A percentile compares a stretch with the other conserved stretches of the same genome.
Conservation (phyloP, 2,888 invertebrate genomes). For the Psococerastis gibbosa region DNA sequence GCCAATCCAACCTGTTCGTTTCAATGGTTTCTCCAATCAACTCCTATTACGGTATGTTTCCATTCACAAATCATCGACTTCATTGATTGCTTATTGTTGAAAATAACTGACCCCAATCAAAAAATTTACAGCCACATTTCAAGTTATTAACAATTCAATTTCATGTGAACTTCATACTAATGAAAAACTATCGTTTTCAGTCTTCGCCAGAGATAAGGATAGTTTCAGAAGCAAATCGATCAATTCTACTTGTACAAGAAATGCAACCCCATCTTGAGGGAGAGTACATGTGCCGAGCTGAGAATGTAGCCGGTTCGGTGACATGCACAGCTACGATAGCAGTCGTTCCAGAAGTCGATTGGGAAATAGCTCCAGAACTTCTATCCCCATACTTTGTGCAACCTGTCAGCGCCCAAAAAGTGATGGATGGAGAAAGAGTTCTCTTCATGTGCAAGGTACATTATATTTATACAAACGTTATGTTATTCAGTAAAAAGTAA, state of each 20-base stretch:
- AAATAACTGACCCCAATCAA: no score
- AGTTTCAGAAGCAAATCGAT: constrained; percentile 53
- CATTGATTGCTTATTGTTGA: no score
- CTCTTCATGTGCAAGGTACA: constrained; percentile 41
- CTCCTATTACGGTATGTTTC: constrained; percentile 36
- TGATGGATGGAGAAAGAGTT: constrained; percentile 83
- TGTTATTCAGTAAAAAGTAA: no score
- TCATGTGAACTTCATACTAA: no score
- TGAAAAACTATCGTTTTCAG: constrained; percentile 18
- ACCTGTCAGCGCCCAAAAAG: constrained; percentile 48
- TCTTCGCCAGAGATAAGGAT: constrained; percentile 50
- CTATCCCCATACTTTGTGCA: constrained; percentile 57
- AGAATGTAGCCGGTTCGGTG: constrained; percentile 76
- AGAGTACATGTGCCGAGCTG: constrained; percentile 69
- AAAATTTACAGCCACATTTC: no score
- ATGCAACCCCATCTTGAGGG: constrained; percentile 49
- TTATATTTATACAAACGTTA: no score
- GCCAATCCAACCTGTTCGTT: constrained; percentile 65
- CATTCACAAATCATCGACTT: no score
- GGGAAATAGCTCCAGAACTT: constrained; percentile 31
- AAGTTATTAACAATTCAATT: no score
- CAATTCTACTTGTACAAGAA: constrained; percentile 58
- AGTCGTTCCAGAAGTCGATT: constrained; percentile 34
- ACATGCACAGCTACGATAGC: constrained; percentile 62
- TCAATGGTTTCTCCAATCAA: constrained; percentile 67